Percentiles rank a stretch among this genome's conserved stretches.
Conservation (phyloP, 2,888 invertebrate species). For the Cremastinae sp. region DNA sequence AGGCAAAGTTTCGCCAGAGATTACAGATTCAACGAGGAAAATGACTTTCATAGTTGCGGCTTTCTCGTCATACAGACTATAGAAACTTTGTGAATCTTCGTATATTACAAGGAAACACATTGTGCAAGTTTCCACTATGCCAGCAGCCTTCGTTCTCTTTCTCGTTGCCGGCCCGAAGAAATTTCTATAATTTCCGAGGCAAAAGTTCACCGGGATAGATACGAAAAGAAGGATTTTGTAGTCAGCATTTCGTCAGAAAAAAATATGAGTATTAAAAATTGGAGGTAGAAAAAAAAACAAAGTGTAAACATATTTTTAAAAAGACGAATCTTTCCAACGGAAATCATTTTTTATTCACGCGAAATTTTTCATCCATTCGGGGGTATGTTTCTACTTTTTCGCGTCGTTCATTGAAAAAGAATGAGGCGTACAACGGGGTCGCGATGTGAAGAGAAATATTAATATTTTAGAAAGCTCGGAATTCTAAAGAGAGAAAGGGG, state of each 20-base stretch:
- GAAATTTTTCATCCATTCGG: too few relatives aligned
- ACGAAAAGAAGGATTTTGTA: too few relatives aligned
- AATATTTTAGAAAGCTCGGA: constrained; percentile 58
- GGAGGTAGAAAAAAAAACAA: constrained; percentile 28
- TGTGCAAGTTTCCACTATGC: constrained; percentile 1
- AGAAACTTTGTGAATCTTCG: constrained; percentile 18
- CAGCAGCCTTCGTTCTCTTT: neutral
- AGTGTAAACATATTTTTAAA: too few relatives aligned
- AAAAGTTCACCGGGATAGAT: too few relatives aligned
- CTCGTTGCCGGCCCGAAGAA: neutral
- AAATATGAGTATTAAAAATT: constrained; percentile 39
- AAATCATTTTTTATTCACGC: too few relatives aligned
- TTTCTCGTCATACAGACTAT: too few relatives aligned
- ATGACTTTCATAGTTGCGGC: constrained; percentile 1
- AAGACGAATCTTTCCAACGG: too few relatives aligned
- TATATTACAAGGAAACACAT: constrained; percentile 2
- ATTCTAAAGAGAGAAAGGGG: constrained; percentile 17
- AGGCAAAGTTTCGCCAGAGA: neutral
- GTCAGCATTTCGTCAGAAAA: neutral
- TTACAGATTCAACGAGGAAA: constrained; percentile 3
- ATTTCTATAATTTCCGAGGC: neutral
- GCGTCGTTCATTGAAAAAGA: constrained; percentile 24
- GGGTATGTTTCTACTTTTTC: neutral
- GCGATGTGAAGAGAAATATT: constrained; percentile 54
- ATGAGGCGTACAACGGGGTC: constrained; percentile 14